Evolutionary conservation across 2,113 vertebrate genomes (phyloP), one percentile per base, ranked within the genome.

Genomic region (Rhegmatorhina hoffmannsi): DNA sequence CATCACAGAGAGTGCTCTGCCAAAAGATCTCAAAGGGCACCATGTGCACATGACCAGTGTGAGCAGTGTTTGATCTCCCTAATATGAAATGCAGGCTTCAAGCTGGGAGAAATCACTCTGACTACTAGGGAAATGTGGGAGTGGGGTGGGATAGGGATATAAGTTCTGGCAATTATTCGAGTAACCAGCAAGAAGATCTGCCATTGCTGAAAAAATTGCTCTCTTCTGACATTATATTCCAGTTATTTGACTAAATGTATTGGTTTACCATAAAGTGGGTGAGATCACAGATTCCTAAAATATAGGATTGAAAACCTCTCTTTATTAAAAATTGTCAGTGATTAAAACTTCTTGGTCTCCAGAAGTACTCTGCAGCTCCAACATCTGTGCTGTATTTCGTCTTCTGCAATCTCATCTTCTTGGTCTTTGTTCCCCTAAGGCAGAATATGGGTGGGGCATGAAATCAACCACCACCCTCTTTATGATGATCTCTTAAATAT

Each of bases 61-160:
- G 4, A 88, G 75, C 72, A 90, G 85, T 92, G 79, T 73, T 92
- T 75, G 69, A 90, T 59, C 50, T 43, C 63, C 85, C 66, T 43
- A 69, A 77, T 26, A 13, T 64, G 66, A 88, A 93, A 88, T 14
- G 33, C 50, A 83, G 59, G 55, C 75, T 87, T 55, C 3, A 5
- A 64, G 33, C 29, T 66, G 40, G 72, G 38, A 43, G 4, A 9
- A 80, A 74, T 70, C 38, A 43, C 25, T 95, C 58, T 79, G 68
- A 43, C n/a, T 90, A 34, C 26, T 46, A 34, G 24, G 11, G 10
- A 79, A 90, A 75, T 0, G 12, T 46, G 21, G 25, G 49, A 76
- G 24, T 9, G n/a, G 23, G 9, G 9, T 43, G 7, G 15, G 11
- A 25, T 9, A 36, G 46, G 33, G 17, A 73, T 52, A 1, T 56